Evolutionary conservation across 2,113 vertebrate genomes (phyloP).

Genomic region (Elephantulus edwardii): DNA sequence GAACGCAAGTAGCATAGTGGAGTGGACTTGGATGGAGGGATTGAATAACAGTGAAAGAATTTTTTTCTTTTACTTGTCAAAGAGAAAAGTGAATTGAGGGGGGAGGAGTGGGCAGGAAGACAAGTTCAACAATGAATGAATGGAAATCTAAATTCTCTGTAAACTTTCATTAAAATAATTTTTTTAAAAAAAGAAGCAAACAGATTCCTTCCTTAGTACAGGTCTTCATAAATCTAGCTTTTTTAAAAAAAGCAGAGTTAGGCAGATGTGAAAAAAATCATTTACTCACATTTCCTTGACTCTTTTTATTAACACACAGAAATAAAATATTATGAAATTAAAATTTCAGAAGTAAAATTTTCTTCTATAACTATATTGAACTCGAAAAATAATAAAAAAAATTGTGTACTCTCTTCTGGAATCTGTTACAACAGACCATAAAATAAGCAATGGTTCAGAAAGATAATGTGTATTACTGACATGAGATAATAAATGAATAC

Average conservation of each 20-base stretch:
- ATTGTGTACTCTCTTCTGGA: not conserved
- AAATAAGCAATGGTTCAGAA: not conserved
- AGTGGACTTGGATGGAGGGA: too few species aligned
- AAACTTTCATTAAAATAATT: too few species aligned
- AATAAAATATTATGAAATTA: not conserved
- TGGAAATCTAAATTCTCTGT: too few species aligned
- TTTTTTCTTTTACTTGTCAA: too few species aligned
- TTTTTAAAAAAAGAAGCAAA: too few species aligned
- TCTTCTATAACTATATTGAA: not conserved
- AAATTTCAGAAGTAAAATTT: not conserved
- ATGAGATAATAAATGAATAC: not conserved
- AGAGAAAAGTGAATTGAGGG: too few species aligned
- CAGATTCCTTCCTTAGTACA: not conserved
- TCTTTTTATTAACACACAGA: not conserved
- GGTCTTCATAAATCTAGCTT: not conserved
- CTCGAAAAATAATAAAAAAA: conserved; percentile 12
- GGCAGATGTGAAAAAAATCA: not conserved
- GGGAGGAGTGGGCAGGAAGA: too few species aligned
- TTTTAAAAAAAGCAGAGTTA: not conserved
- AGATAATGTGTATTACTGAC: not conserved
- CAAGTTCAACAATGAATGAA: too few species aligned
- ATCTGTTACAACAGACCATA: not conserved
- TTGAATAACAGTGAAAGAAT: too few species aligned
- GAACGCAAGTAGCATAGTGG: too few species aligned
- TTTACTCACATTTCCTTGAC: not conserved